Conservation (phyloP, 2,888 invertebrate genomes). For the Orchesella flavescens region DNA sequence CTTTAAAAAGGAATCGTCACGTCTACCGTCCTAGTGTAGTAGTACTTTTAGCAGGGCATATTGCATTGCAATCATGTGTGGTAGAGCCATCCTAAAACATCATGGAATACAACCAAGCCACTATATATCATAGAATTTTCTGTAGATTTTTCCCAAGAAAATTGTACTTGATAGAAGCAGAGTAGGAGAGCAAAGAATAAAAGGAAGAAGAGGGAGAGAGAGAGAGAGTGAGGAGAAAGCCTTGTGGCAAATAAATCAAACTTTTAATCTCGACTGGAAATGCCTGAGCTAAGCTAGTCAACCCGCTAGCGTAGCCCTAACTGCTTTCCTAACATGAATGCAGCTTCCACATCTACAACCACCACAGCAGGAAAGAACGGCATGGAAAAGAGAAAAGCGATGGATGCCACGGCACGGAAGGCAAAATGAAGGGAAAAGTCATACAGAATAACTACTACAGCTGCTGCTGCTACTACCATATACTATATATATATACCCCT, state of each 20-base stretch:
- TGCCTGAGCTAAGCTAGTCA: conserved; percentile 71
- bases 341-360: conserved; percentile 40
- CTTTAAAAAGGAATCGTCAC: conserved; percentile 54
- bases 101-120: background rate
- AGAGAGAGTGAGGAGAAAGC: conserved; percentile 62
- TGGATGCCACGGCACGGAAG: conserved; percentile 54
- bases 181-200: conserved; percentile 12
- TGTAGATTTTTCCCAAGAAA: conserved; percentile 42
- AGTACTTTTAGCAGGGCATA: conserved; percentile 17
- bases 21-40: conserved; percentile 23
- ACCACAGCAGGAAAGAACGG: conserved; percentile 47
- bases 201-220: conserved; percentile 55
- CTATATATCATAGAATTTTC: conserved; percentile 10
- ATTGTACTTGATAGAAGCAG: conserved; percentile 46
- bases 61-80: conserved; percentile 39
- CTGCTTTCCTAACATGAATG: background rate
- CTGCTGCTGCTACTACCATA: conserved; percentile 55
- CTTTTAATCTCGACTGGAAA: conserved; percentile 71
- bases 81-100: background rate
- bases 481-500: too few relatives aligned
- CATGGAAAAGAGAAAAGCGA: conserved; percentile 40
- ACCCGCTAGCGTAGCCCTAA: conserved; percentile 42
- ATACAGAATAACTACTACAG: conserved; percentile 56
- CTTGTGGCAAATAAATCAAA: conserved; percentile 71
- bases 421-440: conserved; percentile 60